A percentile compares a stretch with the other conserved stretches of the same genome.
These are phyloP conservation scores for Oreotrochilus melanogaster DNA, from an alignment of 2,113 vertebrate species.

Conservation along the genomic window DNA sequence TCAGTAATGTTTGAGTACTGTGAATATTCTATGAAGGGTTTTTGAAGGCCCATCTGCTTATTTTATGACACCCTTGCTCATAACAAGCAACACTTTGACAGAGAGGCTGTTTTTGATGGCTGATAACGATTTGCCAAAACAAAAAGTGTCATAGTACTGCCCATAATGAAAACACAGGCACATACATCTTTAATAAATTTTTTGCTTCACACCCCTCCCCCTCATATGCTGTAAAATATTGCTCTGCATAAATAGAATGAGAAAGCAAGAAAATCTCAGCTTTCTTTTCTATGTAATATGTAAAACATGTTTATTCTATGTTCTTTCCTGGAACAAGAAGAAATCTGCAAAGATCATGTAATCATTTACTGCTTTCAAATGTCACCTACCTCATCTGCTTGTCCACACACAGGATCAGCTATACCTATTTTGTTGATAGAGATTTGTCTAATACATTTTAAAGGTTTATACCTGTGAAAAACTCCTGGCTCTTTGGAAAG, in stretches of 20 bases:
- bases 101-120: not conserved
- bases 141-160: not conserved
- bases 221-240: not conserved
- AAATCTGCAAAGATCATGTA: not conserved
- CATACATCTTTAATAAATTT: not conserved
- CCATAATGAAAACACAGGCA: not conserved
- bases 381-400: not conserved
- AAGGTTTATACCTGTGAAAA: not conserved
- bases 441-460: not conserved
- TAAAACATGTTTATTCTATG: not conserved
- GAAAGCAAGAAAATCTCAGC: not conserved
- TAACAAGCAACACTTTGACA: accelerated
- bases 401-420: not conserved
- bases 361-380: not conserved
- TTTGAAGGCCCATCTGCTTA: not conserved
- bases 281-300: not conserved
- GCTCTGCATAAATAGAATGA: not conserved
- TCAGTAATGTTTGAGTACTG: not conserved
- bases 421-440: not conserved
- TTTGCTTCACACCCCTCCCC: not conserved
- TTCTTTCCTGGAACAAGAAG: not conserved
- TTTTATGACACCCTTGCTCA: not conserved
- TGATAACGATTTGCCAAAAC: not conserved
- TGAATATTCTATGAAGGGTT: not conserved
- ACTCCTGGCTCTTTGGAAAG: not conserved